Base-by-base conservation (phyloP, 2,797 vertebrate species). In the Spea hammondii region DNA sequence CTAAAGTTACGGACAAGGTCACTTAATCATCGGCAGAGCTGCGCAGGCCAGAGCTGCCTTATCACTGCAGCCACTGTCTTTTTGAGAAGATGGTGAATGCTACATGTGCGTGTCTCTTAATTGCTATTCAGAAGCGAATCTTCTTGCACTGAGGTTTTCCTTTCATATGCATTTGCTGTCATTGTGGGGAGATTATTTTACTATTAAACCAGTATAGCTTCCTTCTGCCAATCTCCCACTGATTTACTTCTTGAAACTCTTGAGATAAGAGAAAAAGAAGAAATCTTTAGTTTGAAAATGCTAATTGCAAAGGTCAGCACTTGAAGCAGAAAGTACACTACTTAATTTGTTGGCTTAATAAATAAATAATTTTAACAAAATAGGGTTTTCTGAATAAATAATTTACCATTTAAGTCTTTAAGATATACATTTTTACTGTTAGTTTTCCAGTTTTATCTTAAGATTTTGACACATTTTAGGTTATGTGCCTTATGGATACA, bases 1-100 rank as follows among this genome's bases (percentile, higher is more conserved):
- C 72, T 84, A 77, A 85, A 85, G 85, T 85, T 87, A 85, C 84
- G 73, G 72, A 85, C 87, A 86, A 87, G 87, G 86, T 87, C 84
- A 72, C 74, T 84, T 86, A 88, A 88, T 90, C 85, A 85, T 74
- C 83, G 75, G 79, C 0, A 0, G 79, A 65, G 73, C 48, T 60
- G 66, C 50, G 72, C 80, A 77, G 49, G 74, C 68, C 83, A 79
- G 54, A 68, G 62, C 62, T 78, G 55, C 70, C 65, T 85, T 80
- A 74, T 85, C 80, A 82, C 66, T 71, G 50, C 77, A 72, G 71
- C 77, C 54, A 69, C 72, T 74, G 72, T 47, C 49, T 66, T 75
- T 83, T 79, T 51, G 74, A 79, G 79, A 8, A 77, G 81, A 17
- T 55, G 11, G 80, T 68, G 53, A 72, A 62, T 76, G 48, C 62